phyloP scores from a whole-genome alignment of 2,888 invertebrate species.

The Mythimna pallens region DNA sequence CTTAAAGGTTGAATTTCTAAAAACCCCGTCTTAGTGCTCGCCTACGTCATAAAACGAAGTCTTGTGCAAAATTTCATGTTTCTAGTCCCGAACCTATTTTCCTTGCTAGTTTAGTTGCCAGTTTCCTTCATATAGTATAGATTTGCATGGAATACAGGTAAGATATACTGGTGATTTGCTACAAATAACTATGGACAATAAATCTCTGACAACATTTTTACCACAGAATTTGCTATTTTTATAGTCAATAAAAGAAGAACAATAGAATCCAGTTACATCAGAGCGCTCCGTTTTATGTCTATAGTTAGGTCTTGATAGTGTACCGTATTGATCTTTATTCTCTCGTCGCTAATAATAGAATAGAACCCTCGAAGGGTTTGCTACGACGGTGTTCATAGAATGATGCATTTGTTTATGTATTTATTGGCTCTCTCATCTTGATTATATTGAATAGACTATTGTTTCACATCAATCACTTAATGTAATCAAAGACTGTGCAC shows the following conservation, averaged over 20 bases:
- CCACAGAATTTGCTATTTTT: background rate
- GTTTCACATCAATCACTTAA: background rate
- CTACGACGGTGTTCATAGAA: background rate
- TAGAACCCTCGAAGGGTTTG: background rate
- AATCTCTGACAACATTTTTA: background rate
- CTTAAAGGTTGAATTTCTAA: no score
- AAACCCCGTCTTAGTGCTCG: no score
- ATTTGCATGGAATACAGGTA: no score
- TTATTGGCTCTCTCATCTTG: background rate
- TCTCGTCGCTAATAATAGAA: slow-evolving; percentile 30
- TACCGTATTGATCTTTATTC: slow-evolving; percentile 29
- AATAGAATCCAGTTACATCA: slow-evolving; percentile 7
- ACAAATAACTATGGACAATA: background rate
- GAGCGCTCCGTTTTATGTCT: background rate
- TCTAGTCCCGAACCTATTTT: no score
- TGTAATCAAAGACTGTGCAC: background rate
- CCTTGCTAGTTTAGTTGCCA: no score
- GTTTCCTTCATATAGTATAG: no score
- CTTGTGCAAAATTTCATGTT: no score
- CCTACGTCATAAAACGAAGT: no score
- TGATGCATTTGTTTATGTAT: background rate
- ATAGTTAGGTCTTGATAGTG: background rate
- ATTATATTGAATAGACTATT: background rate
- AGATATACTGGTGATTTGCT: no score
- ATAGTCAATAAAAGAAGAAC: background rate